These are phyloP conservation scores for Ommatoiulus sabulosus DNA, from an alignment of 2,888 invertebrate species.

Conservation along the genomic window DNA sequence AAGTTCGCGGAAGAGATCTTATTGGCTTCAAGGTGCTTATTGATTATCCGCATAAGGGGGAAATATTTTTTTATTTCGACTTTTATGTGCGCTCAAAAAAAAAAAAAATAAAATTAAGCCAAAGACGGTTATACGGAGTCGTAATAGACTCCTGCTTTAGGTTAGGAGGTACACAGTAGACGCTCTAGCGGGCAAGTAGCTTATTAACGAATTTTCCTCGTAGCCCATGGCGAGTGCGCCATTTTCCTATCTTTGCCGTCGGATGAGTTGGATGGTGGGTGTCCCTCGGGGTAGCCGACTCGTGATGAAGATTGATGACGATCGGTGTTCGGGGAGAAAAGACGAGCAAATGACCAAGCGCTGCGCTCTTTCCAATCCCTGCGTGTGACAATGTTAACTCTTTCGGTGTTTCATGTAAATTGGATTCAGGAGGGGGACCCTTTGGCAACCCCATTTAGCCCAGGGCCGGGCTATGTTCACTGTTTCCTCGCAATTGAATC, in stretches of 20 bases:
- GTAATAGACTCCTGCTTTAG: background rate
- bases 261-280: background rate
- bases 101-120: background rate
- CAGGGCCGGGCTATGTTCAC: background rate
- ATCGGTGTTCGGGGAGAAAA: constrained; percentile 39
- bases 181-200: background rate
- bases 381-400: constrained; percentile 47
- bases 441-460: background rate
- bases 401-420: constrained; percentile 29
- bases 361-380: background rate
- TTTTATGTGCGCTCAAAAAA: too few relatives aligned
- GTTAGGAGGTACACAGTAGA: background rate
- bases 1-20: too few relatives aligned
- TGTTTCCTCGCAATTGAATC: background rate
- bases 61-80: too few relatives aligned
- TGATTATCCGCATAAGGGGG: too few relatives aligned
- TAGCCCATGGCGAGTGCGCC: background rate
- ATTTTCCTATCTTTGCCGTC: background rate
- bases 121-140: background rate
- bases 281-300: background rate
- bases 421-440: background rate
- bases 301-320: constrained; percentile 49
- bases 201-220: background rate
- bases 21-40: too few relatives aligned
- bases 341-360: constrained; percentile 32